A percentile compares a stretch with the other conserved stretches of the same genome.
phyloP scores from a whole-genome alignment of 53 echinoderm and acorn worm species.

The Pentamera pediparva region DNA sequence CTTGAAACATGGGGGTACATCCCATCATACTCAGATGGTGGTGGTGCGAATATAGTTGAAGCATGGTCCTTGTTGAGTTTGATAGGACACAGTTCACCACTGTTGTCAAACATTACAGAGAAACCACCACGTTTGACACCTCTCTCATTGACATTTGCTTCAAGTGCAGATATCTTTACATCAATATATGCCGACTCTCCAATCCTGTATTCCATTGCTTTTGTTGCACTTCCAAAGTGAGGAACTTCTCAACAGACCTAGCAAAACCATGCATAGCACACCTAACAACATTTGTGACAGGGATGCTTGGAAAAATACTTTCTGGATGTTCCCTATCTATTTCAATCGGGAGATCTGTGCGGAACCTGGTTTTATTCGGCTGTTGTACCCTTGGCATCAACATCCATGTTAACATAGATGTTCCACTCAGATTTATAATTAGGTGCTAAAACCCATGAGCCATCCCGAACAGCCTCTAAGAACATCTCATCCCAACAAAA shows the following conservation, averaged over 20 bases:
- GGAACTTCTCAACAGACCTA: conserved; percentile 49
- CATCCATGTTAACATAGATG: conserved; percentile 25
- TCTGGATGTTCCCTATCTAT: conserved; percentile 40
- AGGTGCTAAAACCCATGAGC: conserved; percentile 28
- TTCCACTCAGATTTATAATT: conserved; percentile 4
- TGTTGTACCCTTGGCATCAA: background rate
- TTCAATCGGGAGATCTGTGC: conserved; percentile 34
- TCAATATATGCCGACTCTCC: background rate
- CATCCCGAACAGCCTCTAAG: conserved; percentile 53
- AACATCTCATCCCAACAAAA: conserved; percentile 69
- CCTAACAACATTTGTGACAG: conserved; percentile 36
- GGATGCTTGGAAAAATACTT: conserved; percentile 47
- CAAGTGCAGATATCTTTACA: background rate
- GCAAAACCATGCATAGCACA: conserved; percentile 50
- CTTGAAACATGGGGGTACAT: background rate
- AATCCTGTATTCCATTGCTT: background rate
- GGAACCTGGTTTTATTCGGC: background rate
- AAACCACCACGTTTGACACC: conserved; percentile 1
- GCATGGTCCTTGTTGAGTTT: conserved; percentile 20
- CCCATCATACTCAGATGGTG: background rate
- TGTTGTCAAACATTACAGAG: background rate
- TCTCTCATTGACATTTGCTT: background rate
- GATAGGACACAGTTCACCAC: background rate
- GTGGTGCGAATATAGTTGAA: background rate
- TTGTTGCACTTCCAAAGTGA: conserved; percentile 38